phyloP scores from a whole-genome alignment of 1,140 invertebrate species.

The Fopius arisanus region DNA sequence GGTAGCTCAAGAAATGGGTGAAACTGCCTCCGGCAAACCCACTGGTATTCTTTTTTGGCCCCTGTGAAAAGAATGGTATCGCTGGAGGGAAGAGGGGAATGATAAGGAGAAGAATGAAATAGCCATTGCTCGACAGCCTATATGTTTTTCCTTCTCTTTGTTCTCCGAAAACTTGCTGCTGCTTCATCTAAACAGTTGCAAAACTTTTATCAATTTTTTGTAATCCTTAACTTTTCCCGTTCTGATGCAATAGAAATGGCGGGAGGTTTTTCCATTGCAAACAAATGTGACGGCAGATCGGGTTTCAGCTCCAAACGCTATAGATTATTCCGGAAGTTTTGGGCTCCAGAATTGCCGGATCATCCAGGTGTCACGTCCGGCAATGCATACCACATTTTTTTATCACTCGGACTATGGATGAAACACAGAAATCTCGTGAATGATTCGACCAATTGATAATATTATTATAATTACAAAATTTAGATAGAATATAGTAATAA shows the following conservation, averaged over 20 bases:
- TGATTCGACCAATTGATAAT: no score
- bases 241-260: neutral
- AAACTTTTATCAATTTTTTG: neutral
- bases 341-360: no score
- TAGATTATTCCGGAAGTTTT: no score
- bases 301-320: no score
- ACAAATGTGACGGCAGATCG: neutral
- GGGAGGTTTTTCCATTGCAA: neutral
- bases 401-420: no score
- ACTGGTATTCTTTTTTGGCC: neutral
- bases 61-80: neutral
- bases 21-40: neutral
- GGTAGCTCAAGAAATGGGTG: neutral
- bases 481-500: no score
- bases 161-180: neutral
- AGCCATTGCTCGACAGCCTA: neutral
- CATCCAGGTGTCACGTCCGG: no score
- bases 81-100: neutral
- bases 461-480: no score
- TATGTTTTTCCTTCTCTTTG: neutral
- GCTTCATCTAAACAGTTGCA: neutral
- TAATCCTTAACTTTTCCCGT: neutral
- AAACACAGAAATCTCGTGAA: no score
- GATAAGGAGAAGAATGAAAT: slow-evolving; percentile 4
- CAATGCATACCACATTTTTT: no score